Evolutionary conservation across 2,888 invertebrate species (phyloP).

Genomic region (Hirudinaria manillensis): DNA sequence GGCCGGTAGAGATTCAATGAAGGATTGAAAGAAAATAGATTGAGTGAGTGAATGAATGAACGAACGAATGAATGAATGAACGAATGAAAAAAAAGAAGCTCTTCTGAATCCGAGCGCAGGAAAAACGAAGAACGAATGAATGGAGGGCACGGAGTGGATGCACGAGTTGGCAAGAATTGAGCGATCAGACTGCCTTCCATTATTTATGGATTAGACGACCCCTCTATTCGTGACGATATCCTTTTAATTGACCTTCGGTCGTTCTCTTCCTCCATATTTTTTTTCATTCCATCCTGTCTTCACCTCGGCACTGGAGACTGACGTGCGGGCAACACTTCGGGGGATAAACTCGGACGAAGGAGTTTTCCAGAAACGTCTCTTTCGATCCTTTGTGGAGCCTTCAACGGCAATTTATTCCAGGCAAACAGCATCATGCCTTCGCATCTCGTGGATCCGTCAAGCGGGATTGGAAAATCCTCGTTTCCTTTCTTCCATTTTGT

Average conservation of each 20-base stretch:
- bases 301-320: no score
- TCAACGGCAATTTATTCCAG: no score
- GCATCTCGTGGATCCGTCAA: no score
- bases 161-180: background rate
- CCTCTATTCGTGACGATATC: background rate
- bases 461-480: no score
- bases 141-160: slow-evolving; percentile 4
- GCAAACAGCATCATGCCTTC: no score
- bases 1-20: background rate
- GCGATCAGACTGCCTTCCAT: background rate
- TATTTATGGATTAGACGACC: slow-evolving; percentile 8
- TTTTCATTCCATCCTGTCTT: background rate
- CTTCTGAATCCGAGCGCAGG: background rate
- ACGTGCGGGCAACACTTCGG: no score
- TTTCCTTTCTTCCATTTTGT: no score
- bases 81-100: background rate
- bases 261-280: background rate
- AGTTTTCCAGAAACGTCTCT: no score
- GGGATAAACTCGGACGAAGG: no score
- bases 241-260: background rate
- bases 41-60: slow-evolving; percentile 13
- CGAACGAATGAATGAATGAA: slow-evolving; percentile 23
- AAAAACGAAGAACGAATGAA: background rate
- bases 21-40: slow-evolving; percentile 1
- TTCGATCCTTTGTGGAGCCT: no score